Base-by-base conservation (phyloP, 2,113 vertebrate species). In the Eolophus roseicapilla region DNA sequence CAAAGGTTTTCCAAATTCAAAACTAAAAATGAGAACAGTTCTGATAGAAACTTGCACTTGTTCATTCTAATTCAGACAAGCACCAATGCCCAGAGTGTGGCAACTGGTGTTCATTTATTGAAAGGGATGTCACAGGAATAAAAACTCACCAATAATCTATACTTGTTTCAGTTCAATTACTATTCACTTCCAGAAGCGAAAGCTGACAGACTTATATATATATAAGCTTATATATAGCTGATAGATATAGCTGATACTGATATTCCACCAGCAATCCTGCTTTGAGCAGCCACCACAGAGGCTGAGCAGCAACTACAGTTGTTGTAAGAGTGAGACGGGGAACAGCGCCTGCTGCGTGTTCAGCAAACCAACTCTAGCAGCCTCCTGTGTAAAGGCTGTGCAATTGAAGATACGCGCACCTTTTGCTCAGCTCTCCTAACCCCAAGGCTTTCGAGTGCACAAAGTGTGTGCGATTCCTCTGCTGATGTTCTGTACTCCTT, bases 321-420 rank as follows among this genome's bases (percentile, higher is more conserved):
- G 18, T 2, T 33, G 1, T 2, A 13, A 11, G 41, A 67, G 24
- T 3, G 8, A 67, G 65, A 74, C 0, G 0, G 28, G 17, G 60
- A 57, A 86, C 1, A 41, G 18, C 1, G 7, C 13, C 69, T 60
- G 41, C 55, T 59, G 33, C 0, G 0, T 21, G 62, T 46, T 87
- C 74, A 64, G 65, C 19, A 43, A 82, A 29, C 21, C 60, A 82
- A 5, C 7, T 6, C 4, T 0, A 35, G 80, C 64, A 37, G 53
- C 21, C 24, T 63, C 55, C 60, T 23, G 49, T 5, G 41, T 8
- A 73, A 80, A 55, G 44, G 82, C 62, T 77, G 44, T 4, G 55
- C 55, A 53, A 20, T 2, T 41, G 74, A 57, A 88, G 75, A 88
- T 9, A 46, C 20, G n/a, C 53, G 44, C 17, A 46, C 46, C 65